phyloP scores from a whole-genome alignment of 2,888 invertebrate species.

The Noctua janthina region DNA sequence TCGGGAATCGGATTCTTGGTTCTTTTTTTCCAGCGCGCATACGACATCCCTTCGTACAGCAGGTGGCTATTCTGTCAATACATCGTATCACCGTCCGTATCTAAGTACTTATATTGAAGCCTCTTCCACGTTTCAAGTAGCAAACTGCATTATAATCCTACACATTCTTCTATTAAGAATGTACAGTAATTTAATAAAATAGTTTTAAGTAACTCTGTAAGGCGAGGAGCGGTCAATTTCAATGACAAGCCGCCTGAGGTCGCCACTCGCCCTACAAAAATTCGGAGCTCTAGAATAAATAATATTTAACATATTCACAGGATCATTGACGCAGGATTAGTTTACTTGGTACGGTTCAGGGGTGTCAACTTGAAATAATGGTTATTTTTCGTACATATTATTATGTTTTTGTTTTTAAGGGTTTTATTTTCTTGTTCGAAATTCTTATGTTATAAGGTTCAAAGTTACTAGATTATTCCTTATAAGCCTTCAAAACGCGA shows the following conservation, averaged over 20 bases:
- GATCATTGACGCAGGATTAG: conserved; percentile 66
- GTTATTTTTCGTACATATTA: background rate
- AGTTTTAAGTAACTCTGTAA: conserved; percentile 47
- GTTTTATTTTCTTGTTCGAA: background rate
- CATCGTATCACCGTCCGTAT: no score
- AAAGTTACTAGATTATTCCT: background rate
- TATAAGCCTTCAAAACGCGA: background rate
- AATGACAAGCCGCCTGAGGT: conserved; percentile 49
- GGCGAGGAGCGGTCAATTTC: conserved; percentile 53
- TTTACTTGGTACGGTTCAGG: conserved; percentile 61
- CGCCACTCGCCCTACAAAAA: conserved; percentile 37
- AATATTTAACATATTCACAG: conserved; percentile 69
- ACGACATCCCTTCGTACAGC: no score
- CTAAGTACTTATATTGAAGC: background rate
- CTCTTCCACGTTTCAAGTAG: background rate
- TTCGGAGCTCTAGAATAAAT: conserved; percentile 65
- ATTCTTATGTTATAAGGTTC: background rate
- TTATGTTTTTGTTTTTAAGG: background rate
- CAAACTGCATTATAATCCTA: background rate
- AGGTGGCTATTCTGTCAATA: no score
- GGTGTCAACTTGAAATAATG: conserved; percentile 38
- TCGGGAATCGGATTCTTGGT: no score
- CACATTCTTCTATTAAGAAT: conserved; percentile 24
- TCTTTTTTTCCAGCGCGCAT: no score
- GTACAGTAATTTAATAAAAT: conserved; percentile 57